A percentile compares a stretch with the other conserved stretches of the same genome.
Conservation (phyloP, 2,888 invertebrate genomes). For the Amblyteles armatorius region DNA sequence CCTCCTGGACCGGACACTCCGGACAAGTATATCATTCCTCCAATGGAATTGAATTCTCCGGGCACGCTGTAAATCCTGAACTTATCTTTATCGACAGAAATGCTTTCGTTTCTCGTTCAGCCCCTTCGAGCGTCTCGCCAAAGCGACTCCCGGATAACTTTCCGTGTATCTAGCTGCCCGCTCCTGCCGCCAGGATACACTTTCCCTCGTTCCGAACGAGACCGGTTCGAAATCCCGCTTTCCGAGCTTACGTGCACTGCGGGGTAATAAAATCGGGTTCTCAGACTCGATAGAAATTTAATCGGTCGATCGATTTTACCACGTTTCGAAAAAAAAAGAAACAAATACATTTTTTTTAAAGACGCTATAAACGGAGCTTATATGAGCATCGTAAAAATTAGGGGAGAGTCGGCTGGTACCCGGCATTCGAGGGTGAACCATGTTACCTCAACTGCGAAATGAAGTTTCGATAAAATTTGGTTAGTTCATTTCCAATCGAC, state of each 20-base stretch:
- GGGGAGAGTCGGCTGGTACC: background rate
- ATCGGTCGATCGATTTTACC: constrained; percentile 20
- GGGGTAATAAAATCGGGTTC: constrained; percentile 49
- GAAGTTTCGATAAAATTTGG: background rate
- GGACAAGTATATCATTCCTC: constrained; percentile 62
- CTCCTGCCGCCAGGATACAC: constrained; percentile 41
- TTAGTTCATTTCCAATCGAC: no score
- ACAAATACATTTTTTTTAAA: background rate
- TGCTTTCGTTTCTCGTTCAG: constrained; percentile 65
- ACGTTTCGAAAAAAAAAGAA: background rate
- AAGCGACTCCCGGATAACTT: constrained; percentile 45
- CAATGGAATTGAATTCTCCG: constrained; percentile 64
- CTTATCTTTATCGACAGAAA: constrained; percentile 68
- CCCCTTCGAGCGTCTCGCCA: constrained; percentile 56
- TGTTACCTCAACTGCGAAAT: constrained; percentile 3
- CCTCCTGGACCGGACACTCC: constrained; percentile 50
- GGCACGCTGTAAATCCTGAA: constrained; percentile 62
- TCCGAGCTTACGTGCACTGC: constrained; percentile 39
- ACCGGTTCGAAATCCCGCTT: constrained; percentile 63
- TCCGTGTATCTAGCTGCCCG: constrained; percentile 19
- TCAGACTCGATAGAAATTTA: constrained; percentile 51
- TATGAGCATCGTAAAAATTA: background rate
- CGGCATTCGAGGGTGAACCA: no score
- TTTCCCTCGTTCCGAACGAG: constrained; percentile 55
- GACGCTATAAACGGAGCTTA: background rate